A percentile compares a stretch with the other conserved stretches of the same genome.
Conservation (phyloP, 2,888 invertebrate species). For the Yponomeuta malinellus region DNA sequence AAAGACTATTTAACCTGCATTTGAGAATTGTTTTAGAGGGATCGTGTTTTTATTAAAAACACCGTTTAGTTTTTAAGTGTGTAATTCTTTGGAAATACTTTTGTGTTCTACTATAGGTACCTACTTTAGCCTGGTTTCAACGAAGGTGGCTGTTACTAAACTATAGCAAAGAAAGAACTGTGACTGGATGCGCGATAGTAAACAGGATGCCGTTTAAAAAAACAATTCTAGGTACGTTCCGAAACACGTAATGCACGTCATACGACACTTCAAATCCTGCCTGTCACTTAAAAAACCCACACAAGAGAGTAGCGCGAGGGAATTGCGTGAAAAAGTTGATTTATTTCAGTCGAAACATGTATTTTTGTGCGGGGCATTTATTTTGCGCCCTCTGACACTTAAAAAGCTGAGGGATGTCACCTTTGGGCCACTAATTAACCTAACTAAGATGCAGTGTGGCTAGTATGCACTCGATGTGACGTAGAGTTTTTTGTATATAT, state of each 20-base stretch:
- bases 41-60: too few relatives aligned
- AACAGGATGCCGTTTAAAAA: slow-evolving; percentile 43
- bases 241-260: slow-evolving; percentile 41
- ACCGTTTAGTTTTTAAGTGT: too few relatives aligned
- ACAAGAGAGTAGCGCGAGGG: slow-evolving; percentile 51
- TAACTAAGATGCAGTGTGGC: slow-evolving; percentile 34
- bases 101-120: too few relatives aligned
- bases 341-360: slow-evolving; percentile 48
- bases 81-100: too few relatives aligned
- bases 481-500: too few relatives aligned
- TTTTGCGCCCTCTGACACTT: slow-evolving; percentile 9
- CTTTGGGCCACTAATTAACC: slow-evolving; percentile 57
- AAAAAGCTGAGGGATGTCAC: slow-evolving; percentile 11
- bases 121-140: too few relatives aligned
- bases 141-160: background rate
- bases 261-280: slow-evolving; percentile 60
- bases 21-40: too few relatives aligned
- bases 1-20: too few relatives aligned
- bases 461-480: too few relatives aligned
- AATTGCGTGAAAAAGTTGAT: slow-evolving; percentile 63
- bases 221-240: slow-evolving; percentile 32
- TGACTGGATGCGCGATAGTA: slow-evolving; percentile 22
- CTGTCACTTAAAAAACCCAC: slow-evolving; percentile 51
- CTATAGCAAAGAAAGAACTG: background rate
- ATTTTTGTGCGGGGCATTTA: slow-evolving; percentile 24